These are phyloP conservation scores for Drosophila auraria DNA, from an alignment of 1,140 invertebrate species.

Conservation along the genomic window DNA sequence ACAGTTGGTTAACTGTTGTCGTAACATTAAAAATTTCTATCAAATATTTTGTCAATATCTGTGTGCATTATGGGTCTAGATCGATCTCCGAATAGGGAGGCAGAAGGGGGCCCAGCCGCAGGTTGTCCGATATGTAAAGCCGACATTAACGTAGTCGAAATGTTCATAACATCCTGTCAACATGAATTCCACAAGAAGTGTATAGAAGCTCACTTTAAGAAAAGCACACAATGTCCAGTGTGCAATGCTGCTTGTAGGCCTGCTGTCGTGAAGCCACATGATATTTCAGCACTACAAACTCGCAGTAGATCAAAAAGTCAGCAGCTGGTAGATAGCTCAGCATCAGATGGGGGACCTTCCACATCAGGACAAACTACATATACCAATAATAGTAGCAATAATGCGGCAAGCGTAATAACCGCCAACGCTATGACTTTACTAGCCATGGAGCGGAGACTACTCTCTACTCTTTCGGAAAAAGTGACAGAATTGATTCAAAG, in stretches of 20 bases:
- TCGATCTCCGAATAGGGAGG: slow-evolving; percentile 2
- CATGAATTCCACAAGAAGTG: slow-evolving; percentile 4
- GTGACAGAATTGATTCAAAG: too few species aligned
- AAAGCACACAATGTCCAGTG: slow-evolving; percentile 1
- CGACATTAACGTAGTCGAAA: neutral
- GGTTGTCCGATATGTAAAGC: slow-evolving; percentile 5
- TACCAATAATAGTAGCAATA: too few species aligned
- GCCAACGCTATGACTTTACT: too few species aligned
- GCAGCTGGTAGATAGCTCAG: neutral
- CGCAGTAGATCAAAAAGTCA: slow-evolving; percentile 9
- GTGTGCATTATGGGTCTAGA: slow-evolving; percentile 6
- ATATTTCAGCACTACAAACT: slow-evolving; percentile 2
- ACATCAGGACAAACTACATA: slow-evolving; percentile 1
- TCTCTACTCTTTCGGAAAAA: too few species aligned
- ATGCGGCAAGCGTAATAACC: too few species aligned
- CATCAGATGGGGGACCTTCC: neutral
- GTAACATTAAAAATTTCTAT: neutral
- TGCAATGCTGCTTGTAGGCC: neutral
- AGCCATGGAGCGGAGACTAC: too few species aligned
- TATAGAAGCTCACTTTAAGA: slow-evolving; percentile 1
- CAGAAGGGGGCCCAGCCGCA: too few species aligned
- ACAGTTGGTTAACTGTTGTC: neutral
- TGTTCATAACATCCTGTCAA: neutral
- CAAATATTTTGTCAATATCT: neutral
- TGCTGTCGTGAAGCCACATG: neutral